Base-by-base conservation (phyloP, 2,797 vertebrate species). In the Staurois parvus region DNA sequence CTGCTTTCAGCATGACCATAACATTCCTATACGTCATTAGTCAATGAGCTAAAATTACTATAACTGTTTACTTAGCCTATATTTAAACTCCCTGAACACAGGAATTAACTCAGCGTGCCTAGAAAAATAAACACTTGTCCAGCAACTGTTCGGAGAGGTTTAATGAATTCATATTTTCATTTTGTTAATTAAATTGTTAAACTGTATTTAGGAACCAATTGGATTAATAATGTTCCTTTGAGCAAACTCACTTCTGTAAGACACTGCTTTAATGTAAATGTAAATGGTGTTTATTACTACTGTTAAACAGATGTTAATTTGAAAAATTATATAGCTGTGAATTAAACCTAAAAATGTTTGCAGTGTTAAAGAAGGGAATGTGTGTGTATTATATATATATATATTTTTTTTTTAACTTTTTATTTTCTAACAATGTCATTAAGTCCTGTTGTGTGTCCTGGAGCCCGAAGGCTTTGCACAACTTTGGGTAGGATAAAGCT, bases 161-260 rank as follows among this genome's bases (percentile, higher is more conserved):
- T 6, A n/a, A 13, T 13, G 15, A 26, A 66, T 77, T 62, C 29
- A 7, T 13, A 17, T 37, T n/a, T n/a, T 62, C 21, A 62, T 8
- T 19, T 77, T 77, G 56, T 66, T 66, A 77, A 40, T 28, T 64
- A 24, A 11, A 40, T n/a, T 62, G 26, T 32, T 77, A 77, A 77
- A 77, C n/a, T 10, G 17, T 40, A 17, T 26, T 64, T 8, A 59
- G 30, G 75, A 66, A 52, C 48, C 48, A 77, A 77, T 34, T 26
- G 56, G 64, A 77, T 37, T 64, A 77, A 77, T 77, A 66, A 64
- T 77, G 75, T 37, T 26, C 17, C 59, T 66, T 11, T 64, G 17
- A 29, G 21, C 2, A 7, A 32, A 1, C 32, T 34, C 32, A 26
- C 29, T 62, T 62, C n/a, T 52, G 48, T 19, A 52, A 52, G 48